Evolutionary conservation across 2,888 invertebrate genomes (phyloP).

Genomic region (Chalcis sispes): DNA sequence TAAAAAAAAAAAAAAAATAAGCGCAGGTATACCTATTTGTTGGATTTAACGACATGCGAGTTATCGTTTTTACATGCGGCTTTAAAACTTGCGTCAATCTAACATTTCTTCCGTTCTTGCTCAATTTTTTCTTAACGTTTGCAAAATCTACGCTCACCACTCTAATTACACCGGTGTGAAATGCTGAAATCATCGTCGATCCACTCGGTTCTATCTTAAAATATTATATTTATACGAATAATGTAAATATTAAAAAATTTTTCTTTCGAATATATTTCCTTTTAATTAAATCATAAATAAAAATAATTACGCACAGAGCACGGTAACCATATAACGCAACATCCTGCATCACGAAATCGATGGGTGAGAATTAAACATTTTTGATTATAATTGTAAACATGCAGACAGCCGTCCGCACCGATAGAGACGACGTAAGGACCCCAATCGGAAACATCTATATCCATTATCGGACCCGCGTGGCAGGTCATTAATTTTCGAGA

Average conservation of each 20-base stretch:
- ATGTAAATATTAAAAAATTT: not conserved
- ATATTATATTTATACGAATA: not conserved
- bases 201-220: slow-evolving; percentile 75
- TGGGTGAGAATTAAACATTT: slow-evolving; percentile 81
- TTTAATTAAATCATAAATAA: not conserved
- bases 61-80: slow-evolving; percentile 82
- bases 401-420: slow-evolving; percentile 85
- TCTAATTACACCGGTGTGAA: slow-evolving; percentile 84
- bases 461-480: slow-evolving; percentile 86
- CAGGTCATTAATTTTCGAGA: slow-evolving; percentile 80
- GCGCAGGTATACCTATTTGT: slow-evolving; percentile 66
- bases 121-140: slow-evolving; percentile 46
- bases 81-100: slow-evolving; percentile 76
- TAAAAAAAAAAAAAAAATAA: too few relatives aligned
- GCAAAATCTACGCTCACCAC: slow-evolving; percentile 72
- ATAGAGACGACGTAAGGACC: slow-evolving; percentile 84
- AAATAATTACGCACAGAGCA: slow-evolving; percentile 76
- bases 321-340: slow-evolving; percentile 83
- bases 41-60: slow-evolving; percentile 80
- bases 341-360: slow-evolving; percentile 79
- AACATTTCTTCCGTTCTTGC: slow-evolving; percentile 59
- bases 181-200: slow-evolving; percentile 82
- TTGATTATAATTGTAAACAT: slow-evolving; percentile 83
- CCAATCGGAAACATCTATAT: slow-evolving; percentile 83
- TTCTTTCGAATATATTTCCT: not conserved